Percentiles rank a stretch among this genome's conserved stretches.
phyloP scores from a whole-genome alignment of 2,888 invertebrate genomes.

The Chymomyza amoena region DNA sequence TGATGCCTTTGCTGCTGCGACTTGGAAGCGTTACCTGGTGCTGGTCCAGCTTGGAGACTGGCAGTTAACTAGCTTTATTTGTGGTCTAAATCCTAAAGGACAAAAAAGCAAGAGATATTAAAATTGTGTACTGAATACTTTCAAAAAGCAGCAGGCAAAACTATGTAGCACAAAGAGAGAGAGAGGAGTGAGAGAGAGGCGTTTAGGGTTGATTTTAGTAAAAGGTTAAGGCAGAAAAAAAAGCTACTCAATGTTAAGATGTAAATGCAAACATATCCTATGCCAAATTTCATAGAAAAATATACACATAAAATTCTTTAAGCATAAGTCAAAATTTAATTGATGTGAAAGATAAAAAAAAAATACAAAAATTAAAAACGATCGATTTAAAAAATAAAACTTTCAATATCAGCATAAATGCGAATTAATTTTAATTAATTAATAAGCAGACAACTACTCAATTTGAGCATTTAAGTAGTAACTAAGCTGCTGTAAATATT shows the following conservation, averaged over 20 bases:
- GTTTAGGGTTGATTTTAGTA: not conserved
- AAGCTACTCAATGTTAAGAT: slow-evolving; percentile 17
- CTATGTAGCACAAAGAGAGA: slow-evolving; percentile 8
- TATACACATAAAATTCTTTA: slow-evolving; percentile 33
- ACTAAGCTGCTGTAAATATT: slow-evolving; percentile 27
- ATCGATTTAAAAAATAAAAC: slow-evolving; percentile 34
- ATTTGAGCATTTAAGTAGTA: slow-evolving; percentile 53
- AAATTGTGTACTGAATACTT: slow-evolving; percentile 12
- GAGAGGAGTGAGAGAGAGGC: no score
- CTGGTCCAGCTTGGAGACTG: slow-evolving; percentile 38
- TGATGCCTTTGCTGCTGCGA: slow-evolving; percentile 49
- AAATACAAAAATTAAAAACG: slow-evolving; percentile 19
- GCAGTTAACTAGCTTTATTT: slow-evolving; percentile 49
- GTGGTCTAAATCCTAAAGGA: not conserved
- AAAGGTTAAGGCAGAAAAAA: slow-evolving; percentile 14
- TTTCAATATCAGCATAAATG: slow-evolving; percentile 17
- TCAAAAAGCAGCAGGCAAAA: slow-evolving; percentile 11
- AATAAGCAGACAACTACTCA: slow-evolving; percentile 4
- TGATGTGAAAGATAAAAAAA: slow-evolving; percentile 29
- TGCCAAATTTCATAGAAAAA: slow-evolving; percentile 72
- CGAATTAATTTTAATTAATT: not conserved
- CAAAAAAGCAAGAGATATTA: not conserved
- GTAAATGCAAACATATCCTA: slow-evolving; percentile 66
- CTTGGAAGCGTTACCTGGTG: slow-evolving; percentile 24
- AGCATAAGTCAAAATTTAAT: slow-evolving; percentile 31